Conservation (phyloP, 2,888 invertebrate species). For the Therioaphis trifolii region DNA sequence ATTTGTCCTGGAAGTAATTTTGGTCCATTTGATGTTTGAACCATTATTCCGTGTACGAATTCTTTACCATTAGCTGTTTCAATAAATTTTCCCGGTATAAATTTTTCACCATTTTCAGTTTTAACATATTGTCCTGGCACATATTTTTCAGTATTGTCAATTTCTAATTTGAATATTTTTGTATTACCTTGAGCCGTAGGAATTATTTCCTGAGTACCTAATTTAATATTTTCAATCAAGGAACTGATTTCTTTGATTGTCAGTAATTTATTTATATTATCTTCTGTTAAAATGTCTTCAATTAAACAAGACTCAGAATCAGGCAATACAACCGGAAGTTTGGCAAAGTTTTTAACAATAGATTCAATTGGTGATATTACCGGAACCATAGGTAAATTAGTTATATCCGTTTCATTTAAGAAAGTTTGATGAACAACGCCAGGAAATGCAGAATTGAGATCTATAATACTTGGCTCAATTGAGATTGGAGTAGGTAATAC, state of each 20-base stretch:
- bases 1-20: constrained; percentile 80
- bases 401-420: constrained; percentile 60
- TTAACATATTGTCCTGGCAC: constrained; percentile 79
- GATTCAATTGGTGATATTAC: constrained; percentile 75
- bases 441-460: constrained; percentile 69
- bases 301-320: constrained; percentile 67
- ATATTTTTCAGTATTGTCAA: constrained; percentile 76
- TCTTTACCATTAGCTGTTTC: constrained; percentile 78
- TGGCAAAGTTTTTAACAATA: constrained; percentile 68
- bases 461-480: constrained; percentile 72
- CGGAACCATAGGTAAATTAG: constrained; percentile 74
- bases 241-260: constrained; percentile 75
- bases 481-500: constrained; percentile 71
- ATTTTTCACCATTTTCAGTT: constrained; percentile 74
- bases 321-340: background rate
- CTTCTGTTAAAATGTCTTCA: constrained; percentile 72
- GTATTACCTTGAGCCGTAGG: constrained; percentile 72
- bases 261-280: constrained; percentile 72
- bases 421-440: constrained; percentile 67
- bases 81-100: constrained; percentile 78
- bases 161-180: constrained; percentile 75
- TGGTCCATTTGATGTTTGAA: constrained; percentile 73
- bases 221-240: constrained; percentile 71
- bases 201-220: constrained; percentile 73
- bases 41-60: constrained; percentile 77